Conservation (phyloP, 2,113 vertebrate genomes). For the Channa argus region DNA sequence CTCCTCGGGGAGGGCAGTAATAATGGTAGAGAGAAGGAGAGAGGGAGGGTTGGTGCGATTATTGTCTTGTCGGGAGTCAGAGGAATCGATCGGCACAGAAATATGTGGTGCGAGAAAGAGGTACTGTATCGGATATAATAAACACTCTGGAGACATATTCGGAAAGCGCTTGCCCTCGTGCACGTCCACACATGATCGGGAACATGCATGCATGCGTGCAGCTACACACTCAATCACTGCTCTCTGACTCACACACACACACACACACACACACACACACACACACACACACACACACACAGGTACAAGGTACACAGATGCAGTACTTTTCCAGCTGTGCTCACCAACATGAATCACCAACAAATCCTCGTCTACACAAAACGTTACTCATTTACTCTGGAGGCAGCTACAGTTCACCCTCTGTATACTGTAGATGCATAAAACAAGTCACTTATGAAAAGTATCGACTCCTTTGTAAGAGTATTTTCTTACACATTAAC, state of each 20-base stretch:
- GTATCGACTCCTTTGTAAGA: not conserved
- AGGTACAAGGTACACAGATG: constrained; percentile 18
- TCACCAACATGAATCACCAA: constrained; percentile 39
- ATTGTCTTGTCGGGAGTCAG: constrained; percentile 99
- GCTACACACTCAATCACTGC: constrained; percentile 45
- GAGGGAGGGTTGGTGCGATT: constrained; percentile 91
- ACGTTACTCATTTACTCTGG: constrained; percentile 29
- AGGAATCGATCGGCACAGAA: constrained; percentile 95
- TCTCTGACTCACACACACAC: constrained; percentile 25
- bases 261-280: constrained; percentile 34
- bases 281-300: constrained; percentile 30
- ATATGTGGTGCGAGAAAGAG: constrained; percentile 97
- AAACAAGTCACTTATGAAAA: constrained; percentile 19
- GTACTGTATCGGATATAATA: constrained; percentile 96
- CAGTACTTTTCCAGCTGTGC: constrained; percentile 40
- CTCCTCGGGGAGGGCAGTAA: constrained; percentile 89
- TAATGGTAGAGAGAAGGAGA: constrained; percentile 90
- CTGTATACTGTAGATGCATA: not conserved
- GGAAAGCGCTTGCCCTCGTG: constrained; percentile 75
- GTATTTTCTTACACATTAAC: not conserved
- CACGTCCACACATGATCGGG: constrained; percentile 60
- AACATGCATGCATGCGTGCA: constrained; percentile 46
- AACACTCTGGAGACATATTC: constrained; percentile 89
- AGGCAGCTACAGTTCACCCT: constrained; percentile 14
- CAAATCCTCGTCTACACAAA: not conserved